A percentile compares a stretch with the other conserved stretches of the same genome.
Evolutionary conservation across 2,113 vertebrate genomes (phyloP).

Genomic region (Microtus ochrogaster): DNA sequence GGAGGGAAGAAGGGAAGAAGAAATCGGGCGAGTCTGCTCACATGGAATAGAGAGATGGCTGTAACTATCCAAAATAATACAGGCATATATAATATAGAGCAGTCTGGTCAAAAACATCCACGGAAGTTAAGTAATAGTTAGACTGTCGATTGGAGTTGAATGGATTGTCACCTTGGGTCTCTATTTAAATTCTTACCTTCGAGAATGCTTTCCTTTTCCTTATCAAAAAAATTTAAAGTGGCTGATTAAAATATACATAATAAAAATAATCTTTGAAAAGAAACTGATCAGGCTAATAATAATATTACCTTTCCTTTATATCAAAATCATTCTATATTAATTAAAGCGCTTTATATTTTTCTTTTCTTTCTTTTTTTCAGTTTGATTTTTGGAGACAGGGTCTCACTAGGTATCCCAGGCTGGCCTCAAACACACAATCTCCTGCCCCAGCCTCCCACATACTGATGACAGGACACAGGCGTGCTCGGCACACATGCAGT

Average conservation of each 20-base stretch:
- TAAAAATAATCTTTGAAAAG: not conserved
- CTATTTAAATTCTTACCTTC: slow-evolving; percentile 1
- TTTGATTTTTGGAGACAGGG: not conserved
- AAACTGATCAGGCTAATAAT: not conserved
- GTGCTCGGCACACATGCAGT: fast-evolving
- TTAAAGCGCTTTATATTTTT: not conserved
- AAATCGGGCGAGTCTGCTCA: not conserved
- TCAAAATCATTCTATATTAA: not conserved
- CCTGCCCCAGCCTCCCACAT: not conserved
- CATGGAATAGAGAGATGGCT: not conserved
- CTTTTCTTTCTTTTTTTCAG: too few species aligned
- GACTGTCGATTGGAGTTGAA: not conserved
- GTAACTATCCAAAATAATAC: not conserved
- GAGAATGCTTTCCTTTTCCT: not conserved
- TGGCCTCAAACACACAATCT: not conserved
- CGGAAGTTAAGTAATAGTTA: not conserved
- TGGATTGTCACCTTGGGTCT: not conserved
- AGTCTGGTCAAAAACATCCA: not conserved
- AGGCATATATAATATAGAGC: not conserved
- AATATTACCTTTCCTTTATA: not conserved
- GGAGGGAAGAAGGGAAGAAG: not conserved
- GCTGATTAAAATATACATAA: not conserved
- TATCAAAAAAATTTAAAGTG: slow-evolving; percentile 4
- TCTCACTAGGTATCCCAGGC: not conserved
- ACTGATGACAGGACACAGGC: not conserved